Base-by-base conservation (phyloP, 2,888 invertebrate species). In the Chrysolina oricalcia region DNA sequence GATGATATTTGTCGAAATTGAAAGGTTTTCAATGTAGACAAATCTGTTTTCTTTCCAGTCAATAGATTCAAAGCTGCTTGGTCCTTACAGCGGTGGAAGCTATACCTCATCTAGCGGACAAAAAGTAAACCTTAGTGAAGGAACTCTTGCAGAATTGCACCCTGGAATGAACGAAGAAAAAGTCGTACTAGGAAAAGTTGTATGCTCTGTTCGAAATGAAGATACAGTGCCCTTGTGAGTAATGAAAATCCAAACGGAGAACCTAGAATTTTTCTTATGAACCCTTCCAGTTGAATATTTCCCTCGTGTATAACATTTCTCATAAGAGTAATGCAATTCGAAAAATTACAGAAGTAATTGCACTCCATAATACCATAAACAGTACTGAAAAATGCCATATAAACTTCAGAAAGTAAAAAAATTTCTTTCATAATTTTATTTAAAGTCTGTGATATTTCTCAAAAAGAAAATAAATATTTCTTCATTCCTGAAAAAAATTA, bases 171-270 rank as follows among this genome's bases (percentile, higher is more conserved):
- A 96, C 84, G 87, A 91, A 46, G 91, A 92, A 79, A 93, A 92
- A 84, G 92, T 96, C 0, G 87, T 95, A 0, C 87, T 94, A 73
- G 96, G 95, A 3, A 94, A 93, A 87, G 96, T 97, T 23, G 93
- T 96, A 3, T 96, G 95, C 81, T 94, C 94, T 76, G 92, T 96
- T 78, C 92, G 93, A 78, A 93, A 92, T 82, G 94, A 94, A 67
- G 94, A 93, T 82, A 90, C 92, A 59, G 94, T 96, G 65, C 95
- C 95, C 75, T 95, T 95, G 95, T 95, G 88, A 93, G 93, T 92
- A 71, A 15, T 40, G 8, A 2, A 66, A 21, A 17, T 41, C 10
- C 19, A 10, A 21, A 15, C 8, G 8, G 3, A 1, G 5, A 27
- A 35, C 35, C 35, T 6, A 8, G 35, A n/a, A n/a, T n/a, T n/a